phyloP scores from a whole-genome alignment of 2,797 vertebrate genomes.

The Heteromormyrus szaboi region DNA sequence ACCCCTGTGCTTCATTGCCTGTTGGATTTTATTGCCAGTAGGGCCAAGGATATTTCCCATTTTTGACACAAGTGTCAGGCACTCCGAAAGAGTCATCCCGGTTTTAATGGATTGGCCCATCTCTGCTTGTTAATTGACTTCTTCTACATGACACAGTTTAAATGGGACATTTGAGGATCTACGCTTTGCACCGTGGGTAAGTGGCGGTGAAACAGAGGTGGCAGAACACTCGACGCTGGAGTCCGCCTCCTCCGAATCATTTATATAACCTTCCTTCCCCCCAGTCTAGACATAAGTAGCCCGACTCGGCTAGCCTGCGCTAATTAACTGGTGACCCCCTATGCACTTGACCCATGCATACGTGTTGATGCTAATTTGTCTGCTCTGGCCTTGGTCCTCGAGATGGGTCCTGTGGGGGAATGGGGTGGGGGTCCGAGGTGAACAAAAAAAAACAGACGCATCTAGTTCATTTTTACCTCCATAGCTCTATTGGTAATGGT shows the following conservation, averaged over 20 bases:
- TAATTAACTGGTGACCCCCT: conserved; percentile 51
- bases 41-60: not conserved
- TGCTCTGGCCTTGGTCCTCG: conserved; percentile 32
- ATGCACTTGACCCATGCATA: conserved; percentile 49
- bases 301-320: conserved; percentile 41
- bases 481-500: conserved; percentile 16
- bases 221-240: not conserved
- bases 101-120: not conserved
- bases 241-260: conserved; percentile 39
- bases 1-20: not conserved
- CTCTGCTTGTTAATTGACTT: not conserved
- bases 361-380: conserved; percentile 52
- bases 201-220: not conserved
- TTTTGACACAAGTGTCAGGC: not conserved
- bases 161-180: not conserved
- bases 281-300: conserved; percentile 41
- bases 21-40: not conserved
- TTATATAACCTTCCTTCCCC: conserved; percentile 28
- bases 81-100: not conserved
- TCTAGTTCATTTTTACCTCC: conserved; percentile 23
- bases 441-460: conserved; percentile 8
- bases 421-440: conserved; percentile 14
- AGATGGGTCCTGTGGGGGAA: conserved; percentile 20
- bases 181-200: not conserved
- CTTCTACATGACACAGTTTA: not conserved